These are phyloP conservation scores for Brachionus asplanchnoidis DNA, from an alignment of 1,140 invertebrate species.

Conservation along the genomic window DNA sequence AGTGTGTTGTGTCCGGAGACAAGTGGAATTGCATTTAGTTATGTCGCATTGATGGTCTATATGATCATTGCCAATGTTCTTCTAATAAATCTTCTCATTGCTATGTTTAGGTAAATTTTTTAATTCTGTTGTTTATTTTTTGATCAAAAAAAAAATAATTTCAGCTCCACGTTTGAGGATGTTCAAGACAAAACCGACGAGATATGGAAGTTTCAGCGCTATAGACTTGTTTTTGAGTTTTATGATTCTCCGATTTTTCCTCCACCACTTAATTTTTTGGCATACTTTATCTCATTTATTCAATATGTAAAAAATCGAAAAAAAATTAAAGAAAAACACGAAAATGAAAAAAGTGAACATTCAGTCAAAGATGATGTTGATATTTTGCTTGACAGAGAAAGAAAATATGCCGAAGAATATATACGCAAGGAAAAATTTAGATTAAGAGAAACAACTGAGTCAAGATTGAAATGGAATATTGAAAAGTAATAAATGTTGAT, in stretches of 20 bases:
- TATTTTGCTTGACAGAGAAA: slow-evolving; percentile 23
- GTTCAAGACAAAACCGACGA: slow-evolving; percentile 34
- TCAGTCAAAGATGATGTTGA: slow-evolving; percentile 34
- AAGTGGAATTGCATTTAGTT: slow-evolving; percentile 46
- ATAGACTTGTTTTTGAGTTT: slow-evolving; percentile 38
- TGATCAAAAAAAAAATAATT: not conserved
- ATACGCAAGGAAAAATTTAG: slow-evolving; percentile 31
- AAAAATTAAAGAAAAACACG: not conserved
- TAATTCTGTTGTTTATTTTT: not conserved
- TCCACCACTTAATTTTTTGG: slow-evolving; percentile 33
- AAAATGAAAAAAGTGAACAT: not conserved
- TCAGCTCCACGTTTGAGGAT: slow-evolving; percentile 36
- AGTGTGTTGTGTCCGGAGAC: not conserved
- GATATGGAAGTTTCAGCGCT: slow-evolving; percentile 39
- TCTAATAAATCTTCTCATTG: slow-evolving; percentile 54
- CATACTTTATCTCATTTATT: slow-evolving; percentile 63
- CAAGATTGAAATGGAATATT: slow-evolving; percentile 19
- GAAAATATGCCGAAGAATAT: slow-evolving; percentile 40
- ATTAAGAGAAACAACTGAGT: slow-evolving; percentile 34
- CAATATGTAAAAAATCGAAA: slow-evolving; percentile 62
- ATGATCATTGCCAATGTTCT: slow-evolving; percentile 52
- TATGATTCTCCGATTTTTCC: slow-evolving; percentile 40
- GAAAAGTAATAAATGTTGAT: slow-evolving; percentile 1
- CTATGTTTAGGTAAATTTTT: slow-evolving; percentile 52
- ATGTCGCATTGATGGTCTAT: slow-evolving; percentile 48